Conservation (phyloP, 2,888 invertebrate genomes). For the Hyposoter dolosus region DNA sequence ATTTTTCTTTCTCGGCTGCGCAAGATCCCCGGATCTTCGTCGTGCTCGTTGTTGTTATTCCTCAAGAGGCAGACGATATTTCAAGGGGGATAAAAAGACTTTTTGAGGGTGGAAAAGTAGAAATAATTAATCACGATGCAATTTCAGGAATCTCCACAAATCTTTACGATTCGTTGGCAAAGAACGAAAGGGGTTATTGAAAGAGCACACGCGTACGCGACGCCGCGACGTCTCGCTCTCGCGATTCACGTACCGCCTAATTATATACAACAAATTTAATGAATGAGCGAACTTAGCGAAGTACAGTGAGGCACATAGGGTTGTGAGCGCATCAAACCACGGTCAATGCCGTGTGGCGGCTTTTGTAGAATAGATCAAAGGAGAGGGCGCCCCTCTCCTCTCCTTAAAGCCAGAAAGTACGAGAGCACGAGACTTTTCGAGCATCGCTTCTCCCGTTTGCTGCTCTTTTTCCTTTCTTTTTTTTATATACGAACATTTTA, state of each 20-base stretch:
- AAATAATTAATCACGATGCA: constrained; percentile 67
- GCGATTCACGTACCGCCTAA: constrained; percentile 78
- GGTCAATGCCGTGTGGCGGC: constrained; percentile 84
- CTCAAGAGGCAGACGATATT: background rate
- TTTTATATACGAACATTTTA: background rate
- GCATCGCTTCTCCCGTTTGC: constrained; percentile 9
- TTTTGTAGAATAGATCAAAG: constrained; percentile 83
- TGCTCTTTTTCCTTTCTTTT: constrained; percentile 8
- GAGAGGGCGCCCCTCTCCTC: constrained; percentile 9
- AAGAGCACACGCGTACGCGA: constrained; percentile 60
- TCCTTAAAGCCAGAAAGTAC: constrained; percentile 2
- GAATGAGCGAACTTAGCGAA: constrained; percentile 83
- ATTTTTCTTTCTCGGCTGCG: background rate
- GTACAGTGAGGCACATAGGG: constrained; percentile 81
- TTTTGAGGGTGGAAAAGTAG: constrained; percentile 51
- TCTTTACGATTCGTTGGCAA: constrained; percentile 70
- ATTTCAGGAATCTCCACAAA: constrained; percentile 67
- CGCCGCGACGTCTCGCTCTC: constrained; percentile 67
- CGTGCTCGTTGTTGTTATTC: background rate
- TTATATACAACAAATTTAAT: constrained; percentile 84
- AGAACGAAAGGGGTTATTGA: constrained; percentile 69
- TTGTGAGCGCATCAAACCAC: constrained; percentile 81
- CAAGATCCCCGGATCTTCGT: background rate
- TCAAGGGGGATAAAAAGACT: constrained; percentile 25
- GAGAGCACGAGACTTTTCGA: constrained; percentile 4